Conservation (phyloP, 2,113 vertebrate genomes). For the Emydocephalus ijimae region DNA sequence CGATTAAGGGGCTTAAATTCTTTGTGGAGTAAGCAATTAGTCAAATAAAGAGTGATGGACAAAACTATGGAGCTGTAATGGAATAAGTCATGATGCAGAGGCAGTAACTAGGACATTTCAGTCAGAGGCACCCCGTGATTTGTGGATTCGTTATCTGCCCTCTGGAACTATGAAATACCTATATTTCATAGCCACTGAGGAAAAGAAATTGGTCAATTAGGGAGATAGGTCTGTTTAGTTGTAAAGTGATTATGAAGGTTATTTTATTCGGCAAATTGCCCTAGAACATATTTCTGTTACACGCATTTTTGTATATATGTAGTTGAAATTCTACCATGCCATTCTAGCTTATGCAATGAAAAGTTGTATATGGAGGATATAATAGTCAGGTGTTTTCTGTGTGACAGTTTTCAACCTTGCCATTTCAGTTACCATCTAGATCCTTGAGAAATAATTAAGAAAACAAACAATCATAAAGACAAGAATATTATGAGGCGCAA, state of each 20-base stretch:
- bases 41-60: neutral
- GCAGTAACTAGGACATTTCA: neutral
- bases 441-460: neutral
- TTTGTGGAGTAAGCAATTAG: neutral
- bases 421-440: neutral
- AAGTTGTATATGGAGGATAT: neutral
- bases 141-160: neutral
- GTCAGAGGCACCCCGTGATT: neutral
- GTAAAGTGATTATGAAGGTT: neutral
- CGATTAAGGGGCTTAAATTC: neutral
- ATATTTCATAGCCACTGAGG: neutral
- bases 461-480: neutral
- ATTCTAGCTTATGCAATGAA: neutral
- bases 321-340: neutral
- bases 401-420: neutral
- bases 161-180: neutral
- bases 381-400: neutral
- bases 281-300: neutral
- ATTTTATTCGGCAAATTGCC: neutral
- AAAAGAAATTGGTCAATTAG: neutral
- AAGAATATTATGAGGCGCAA: neutral
- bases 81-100: neutral
- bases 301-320: neutral
- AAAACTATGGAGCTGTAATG: neutral
- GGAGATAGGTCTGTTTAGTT: neutral